Evolutionary conservation across 2,888 invertebrate species (phyloP).

Genomic region (Drosophila algonquin): DNA sequence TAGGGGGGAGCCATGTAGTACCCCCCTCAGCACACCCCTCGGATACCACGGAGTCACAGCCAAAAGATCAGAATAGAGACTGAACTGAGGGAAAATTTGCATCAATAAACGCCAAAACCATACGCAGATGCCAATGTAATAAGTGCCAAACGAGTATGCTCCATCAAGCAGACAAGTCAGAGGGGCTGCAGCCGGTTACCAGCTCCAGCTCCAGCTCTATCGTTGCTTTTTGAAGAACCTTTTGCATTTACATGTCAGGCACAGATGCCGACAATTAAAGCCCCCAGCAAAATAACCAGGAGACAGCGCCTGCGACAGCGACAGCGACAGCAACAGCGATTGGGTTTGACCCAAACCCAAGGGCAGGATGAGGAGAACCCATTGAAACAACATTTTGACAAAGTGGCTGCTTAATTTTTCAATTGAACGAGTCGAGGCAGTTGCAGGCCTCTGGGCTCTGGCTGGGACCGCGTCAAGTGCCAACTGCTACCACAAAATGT

Average conservation of each 20-base stretch:
- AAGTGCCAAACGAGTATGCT: slow-evolving; percentile 75
- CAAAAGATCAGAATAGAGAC: slow-evolving; percentile 40
- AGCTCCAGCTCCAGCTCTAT: slow-evolving; percentile 1
- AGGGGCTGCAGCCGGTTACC: neutral
- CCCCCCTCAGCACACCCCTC: slow-evolving; percentile 3
- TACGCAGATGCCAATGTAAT: slow-evolving; percentile 78
- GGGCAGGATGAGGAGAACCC: slow-evolving; percentile 13
- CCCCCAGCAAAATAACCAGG: slow-evolving; percentile 38
- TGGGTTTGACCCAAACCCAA: slow-evolving; percentile 22
- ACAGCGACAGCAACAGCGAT: slow-evolving; percentile 26
- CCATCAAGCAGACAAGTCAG: slow-evolving; percentile 57
- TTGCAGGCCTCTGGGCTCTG: slow-evolving; percentile 1
- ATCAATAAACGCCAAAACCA: slow-evolving; percentile 79
- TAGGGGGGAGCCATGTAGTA: slow-evolving; percentile 53
- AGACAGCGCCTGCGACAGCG: slow-evolving; percentile 10
- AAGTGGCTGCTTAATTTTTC: slow-evolving; percentile 78
- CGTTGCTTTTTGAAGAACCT: slow-evolving; percentile 49
- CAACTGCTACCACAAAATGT: slow-evolving; percentile 65
- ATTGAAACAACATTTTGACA: slow-evolving; percentile 73
- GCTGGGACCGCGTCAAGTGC: slow-evolving; percentile 59
- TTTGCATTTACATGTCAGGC: slow-evolving; percentile 72
- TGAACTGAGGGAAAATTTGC: slow-evolving; percentile 65
- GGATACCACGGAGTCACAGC: slow-evolving; percentile 3
- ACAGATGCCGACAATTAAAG: slow-evolving; percentile 75
- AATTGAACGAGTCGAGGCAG: slow-evolving; percentile 50